phyloP scores from a whole-genome alignment of 23 tunicate species.

The Phallusia fumigata region DNA sequence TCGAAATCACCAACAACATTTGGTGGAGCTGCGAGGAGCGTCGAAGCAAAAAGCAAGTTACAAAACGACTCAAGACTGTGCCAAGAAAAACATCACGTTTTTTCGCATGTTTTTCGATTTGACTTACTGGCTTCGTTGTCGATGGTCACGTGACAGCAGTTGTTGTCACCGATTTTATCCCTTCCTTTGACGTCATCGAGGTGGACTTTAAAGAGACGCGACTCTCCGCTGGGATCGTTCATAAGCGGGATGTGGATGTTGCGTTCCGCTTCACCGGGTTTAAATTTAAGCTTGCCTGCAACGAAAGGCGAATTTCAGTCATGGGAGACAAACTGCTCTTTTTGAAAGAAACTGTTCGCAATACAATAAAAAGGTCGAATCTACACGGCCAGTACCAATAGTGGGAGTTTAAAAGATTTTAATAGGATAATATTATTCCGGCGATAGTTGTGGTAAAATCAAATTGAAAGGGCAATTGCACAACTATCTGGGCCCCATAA shows the following conservation, averaged over 20 bases:
- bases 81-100: too few species aligned
- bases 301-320: background rate
- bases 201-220: slow-evolving; percentile 64
- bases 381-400: too few species aligned
- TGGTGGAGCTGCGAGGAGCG: slow-evolving; percentile 53
- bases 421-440: too few species aligned
- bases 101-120: too few species aligned
- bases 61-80: too few species aligned
- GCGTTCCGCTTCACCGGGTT: slow-evolving; percentile 82
- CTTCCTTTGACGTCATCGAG: slow-evolving; percentile 72
- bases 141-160: slow-evolving; percentile 50
- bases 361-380: too few species aligned
- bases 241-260: slow-evolving; percentile 62
- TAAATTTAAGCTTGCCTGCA: slow-evolving; percentile 74
- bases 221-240: slow-evolving; percentile 94
- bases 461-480: too few species aligned
- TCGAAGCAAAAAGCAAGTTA: background rate
- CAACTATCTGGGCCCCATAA: too few species aligned
- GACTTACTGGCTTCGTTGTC: slow-evolving; percentile 78
- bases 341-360: too few species aligned
- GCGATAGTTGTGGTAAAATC: too few species aligned
- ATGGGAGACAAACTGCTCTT: background rate
- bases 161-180: slow-evolving; percentile 68
- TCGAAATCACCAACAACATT: slow-evolving; percentile 67
- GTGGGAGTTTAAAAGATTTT: too few species aligned